Evolutionary conservation across 2,113 vertebrate genomes (phyloP).

Genomic region (Apodemus sylvaticus): DNA sequence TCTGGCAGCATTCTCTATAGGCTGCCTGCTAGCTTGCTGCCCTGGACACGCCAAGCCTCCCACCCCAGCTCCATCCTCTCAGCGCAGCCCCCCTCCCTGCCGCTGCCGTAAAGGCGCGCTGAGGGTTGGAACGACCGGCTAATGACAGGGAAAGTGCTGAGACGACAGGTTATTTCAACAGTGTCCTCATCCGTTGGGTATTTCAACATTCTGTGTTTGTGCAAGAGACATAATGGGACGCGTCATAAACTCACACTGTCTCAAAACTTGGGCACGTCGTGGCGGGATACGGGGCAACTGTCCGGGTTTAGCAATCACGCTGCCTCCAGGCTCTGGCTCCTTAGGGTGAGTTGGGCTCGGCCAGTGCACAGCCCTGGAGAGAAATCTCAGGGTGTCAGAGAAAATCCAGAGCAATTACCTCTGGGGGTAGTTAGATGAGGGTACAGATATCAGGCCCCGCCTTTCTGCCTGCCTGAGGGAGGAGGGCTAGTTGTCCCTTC

Average conservation of each 20-base stretch:
- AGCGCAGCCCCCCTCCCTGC: slow-evolving; percentile 33
- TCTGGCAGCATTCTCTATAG: background rate
- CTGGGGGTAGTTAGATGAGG: slow-evolving; percentile 69
- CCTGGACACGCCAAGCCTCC: background rate
- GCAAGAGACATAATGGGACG: slow-evolving; percentile 80
- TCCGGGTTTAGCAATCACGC: slow-evolving; percentile 59
- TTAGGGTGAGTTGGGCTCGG: slow-evolving; percentile 64
- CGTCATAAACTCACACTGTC: slow-evolving; percentile 72
- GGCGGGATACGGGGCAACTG: slow-evolving; percentile 52
- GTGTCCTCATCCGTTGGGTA: slow-evolving; percentile 78
- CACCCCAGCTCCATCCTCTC: background rate
- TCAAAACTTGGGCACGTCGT: slow-evolving; percentile 67
- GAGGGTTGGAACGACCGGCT: slow-evolving; percentile 75
- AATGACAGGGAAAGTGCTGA: slow-evolving; percentile 80
- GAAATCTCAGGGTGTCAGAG: slow-evolving; percentile 75
- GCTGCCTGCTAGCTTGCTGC: background rate
- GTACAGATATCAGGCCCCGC: slow-evolving; percentile 26
- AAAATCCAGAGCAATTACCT: slow-evolving; percentile 77
- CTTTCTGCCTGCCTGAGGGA: slow-evolving; percentile 41
- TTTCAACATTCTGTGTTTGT: slow-evolving; percentile 80
- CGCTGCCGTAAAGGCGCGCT: slow-evolving; percentile 37
- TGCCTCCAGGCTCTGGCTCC: slow-evolving; percentile 56
- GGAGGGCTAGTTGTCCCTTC: background rate
- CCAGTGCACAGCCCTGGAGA: background rate
- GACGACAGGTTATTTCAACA: slow-evolving; percentile 82